Base-by-base conservation (phyloP, 2,888 invertebrate species). In the Campoplex capitator region DNA sequence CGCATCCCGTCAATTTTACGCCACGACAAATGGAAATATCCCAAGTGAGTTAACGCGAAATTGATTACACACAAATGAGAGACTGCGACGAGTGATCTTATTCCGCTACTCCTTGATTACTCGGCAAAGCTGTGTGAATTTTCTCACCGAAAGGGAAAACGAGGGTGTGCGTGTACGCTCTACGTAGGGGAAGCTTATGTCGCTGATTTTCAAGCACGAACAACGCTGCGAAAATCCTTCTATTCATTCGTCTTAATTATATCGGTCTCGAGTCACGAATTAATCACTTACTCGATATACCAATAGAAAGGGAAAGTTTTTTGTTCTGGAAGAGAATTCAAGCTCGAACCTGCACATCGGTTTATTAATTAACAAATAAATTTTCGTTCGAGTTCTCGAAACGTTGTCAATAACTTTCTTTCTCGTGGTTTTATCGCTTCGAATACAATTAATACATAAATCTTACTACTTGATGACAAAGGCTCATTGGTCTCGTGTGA, bases 61-160 rank as follows among this genome's bases (percentile, higher is more conserved):
- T 86, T 86, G 78, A 86, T 86, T 86, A 83, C 70, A 56, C 79
- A 71, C 54, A 83, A 86, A 83, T 83, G 86, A 86, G 79, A 82
- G 79, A 62, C 74, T 73, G 68, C 38, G 18, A 28, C 56, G 42
- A 78, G 78, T 79, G 74, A 51, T 77, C 74, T 83, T 70, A 82
- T 78, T 68, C 84, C 62, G 83, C 77, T 51, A 78, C 70, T 79
- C 56, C 56, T 75, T 83, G 56, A 83, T 83, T 86, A 83, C 70
- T 68, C 75, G 32, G 51, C 38, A 23, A 85, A 78, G 74, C 85
- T 62, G 74, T 70, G 65, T 54, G 42, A 73, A 16, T 67, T 67
- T 70, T 51, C 32, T 67, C 48, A 38, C 32, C 35, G 4, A 32
- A 48, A 28, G 51, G 51, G 54, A n/a, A 13, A 32, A 35, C 23